These are phyloP conservation scores for Phymastichus coffea DNA, from an alignment of 1,140 invertebrate genomes.

Conservation along the genomic window DNA sequence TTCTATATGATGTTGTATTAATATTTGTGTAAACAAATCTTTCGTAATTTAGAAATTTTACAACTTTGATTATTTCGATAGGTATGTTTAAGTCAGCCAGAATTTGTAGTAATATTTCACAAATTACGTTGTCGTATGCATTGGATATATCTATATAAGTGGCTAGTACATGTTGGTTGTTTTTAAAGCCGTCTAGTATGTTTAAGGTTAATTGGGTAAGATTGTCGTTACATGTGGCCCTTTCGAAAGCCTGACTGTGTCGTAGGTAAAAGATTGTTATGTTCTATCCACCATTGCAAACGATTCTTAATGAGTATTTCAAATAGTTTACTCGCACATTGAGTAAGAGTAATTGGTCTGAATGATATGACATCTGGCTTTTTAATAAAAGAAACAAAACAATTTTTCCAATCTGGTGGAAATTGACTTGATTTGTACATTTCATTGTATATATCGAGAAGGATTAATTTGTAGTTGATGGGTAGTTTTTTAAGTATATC, in stretches of 20 bases:
- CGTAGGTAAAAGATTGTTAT: neutral
- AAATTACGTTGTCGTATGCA: neutral
- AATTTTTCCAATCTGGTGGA: neutral
- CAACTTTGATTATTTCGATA: neutral
- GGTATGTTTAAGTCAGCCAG: neutral
- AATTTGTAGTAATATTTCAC: neutral
- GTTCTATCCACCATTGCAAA: no score
- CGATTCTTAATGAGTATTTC: neutral
- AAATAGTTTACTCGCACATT: neutral
- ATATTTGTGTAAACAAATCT: neutral
- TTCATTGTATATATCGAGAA: no score
- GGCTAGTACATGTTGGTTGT: neutral
- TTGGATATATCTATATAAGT: neutral
- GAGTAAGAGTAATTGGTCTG: neutral
- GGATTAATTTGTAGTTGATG: neutral
- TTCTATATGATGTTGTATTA: neutral
- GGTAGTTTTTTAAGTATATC: neutral
- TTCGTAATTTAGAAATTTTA: neutral
- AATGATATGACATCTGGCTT: neutral
- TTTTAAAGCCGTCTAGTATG: neutral
- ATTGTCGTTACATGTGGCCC: no score
- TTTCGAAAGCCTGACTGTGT: constrained; percentile 1
- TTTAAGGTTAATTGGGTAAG: neutral
- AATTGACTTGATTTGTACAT: neutral
- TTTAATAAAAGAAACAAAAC: no score